These are phyloP conservation scores for Thereva nobilitata DNA, from an alignment of 2,888 invertebrate species.

Conservation along the genomic window DNA sequence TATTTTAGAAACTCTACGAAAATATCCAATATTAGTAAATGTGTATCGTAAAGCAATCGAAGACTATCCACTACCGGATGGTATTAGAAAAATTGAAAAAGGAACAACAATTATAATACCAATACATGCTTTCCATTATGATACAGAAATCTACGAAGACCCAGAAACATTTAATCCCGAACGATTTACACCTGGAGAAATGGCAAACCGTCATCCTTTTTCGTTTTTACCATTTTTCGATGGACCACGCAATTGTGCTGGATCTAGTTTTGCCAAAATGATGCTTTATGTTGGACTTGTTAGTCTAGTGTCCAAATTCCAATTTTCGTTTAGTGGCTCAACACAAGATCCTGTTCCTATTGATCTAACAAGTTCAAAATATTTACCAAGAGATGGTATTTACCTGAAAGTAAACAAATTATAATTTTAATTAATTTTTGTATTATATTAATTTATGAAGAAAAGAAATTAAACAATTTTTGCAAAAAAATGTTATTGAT, in stretches of 20 bases:
- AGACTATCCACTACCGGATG: constrained; percentile 51
- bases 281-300: constrained; percentile 28
- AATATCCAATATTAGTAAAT: constrained; percentile 56
- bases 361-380: constrained; percentile 4
- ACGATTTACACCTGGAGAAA: constrained; percentile 51
- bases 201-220: constrained; percentile 44
- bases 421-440: constrained; percentile 39
- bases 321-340: background rate
- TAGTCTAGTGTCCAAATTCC: constrained; percentile 10
- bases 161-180: constrained; percentile 64
- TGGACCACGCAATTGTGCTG: constrained; percentile 35
- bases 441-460: too few species aligned
- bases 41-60: constrained; percentile 52
- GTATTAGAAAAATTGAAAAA: constrained; percentile 51
- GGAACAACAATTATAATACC: constrained; percentile 60
- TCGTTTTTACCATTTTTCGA: constrained; percentile 54
- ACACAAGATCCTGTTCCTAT: constrained; percentile 23
- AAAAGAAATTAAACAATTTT: too few species aligned
- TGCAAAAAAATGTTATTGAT: too few species aligned
- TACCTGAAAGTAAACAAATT: constrained; percentile 40
- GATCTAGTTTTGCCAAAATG: constrained; percentile 36
- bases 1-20: constrained; percentile 51
- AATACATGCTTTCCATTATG: constrained; percentile 61
- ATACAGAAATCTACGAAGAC: constrained; percentile 61
- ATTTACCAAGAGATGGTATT: constrained; percentile 27